Base-by-base conservation (phyloP, 2,888 invertebrate genomes). In the Shargacucullia verbasci region DNA sequence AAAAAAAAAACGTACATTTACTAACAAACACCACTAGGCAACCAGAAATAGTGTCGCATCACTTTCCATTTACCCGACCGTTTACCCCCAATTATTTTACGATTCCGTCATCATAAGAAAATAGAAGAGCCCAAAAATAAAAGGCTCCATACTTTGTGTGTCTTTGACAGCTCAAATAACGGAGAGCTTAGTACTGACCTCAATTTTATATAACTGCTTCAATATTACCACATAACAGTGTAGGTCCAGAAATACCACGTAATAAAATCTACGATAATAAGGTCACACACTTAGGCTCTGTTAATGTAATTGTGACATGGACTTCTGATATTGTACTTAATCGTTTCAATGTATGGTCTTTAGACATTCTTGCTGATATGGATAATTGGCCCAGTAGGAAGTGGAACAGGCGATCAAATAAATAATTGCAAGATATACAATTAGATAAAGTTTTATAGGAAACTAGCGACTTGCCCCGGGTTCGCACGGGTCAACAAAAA, bases 171-270 rank as follows among this genome's bases (percentile, higher is more conserved):
- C 43, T 58, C 47, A 9, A 67, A 67, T 67, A 65, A 65, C 59
- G 65, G 61, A 52, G 56, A 73, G 65, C 73, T 72, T 63, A 60
- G 37, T 11, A 65, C 27, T 52, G 70, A 67, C 63, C 62, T 54
- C 60, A 63, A 72, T 64, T 59, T 57, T 47, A 47, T 45, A 46
- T 53, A 62, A 68, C 45, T 50, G 62, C 34, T 35, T 54, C 35
- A 3, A 40, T 61, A 50, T 47, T 39, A 39, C 41, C 8, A 3
- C 0, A 14, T 40, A 47, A 31, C 8, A 34, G 10, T 14, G 5
- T 1, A 29, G 7, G 9, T 11, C 13, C 48, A 62, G 70, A 56
- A 63, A 6, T 7, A 9, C 29, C 29, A 29, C 29, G 2, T 8
- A 7, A 29, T 9, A 20, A 2, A 20, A 20, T 20, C 2, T 4